Conservation (phyloP, 2,113 vertebrate genomes). For the Semicossyphus pulcher region DNA sequence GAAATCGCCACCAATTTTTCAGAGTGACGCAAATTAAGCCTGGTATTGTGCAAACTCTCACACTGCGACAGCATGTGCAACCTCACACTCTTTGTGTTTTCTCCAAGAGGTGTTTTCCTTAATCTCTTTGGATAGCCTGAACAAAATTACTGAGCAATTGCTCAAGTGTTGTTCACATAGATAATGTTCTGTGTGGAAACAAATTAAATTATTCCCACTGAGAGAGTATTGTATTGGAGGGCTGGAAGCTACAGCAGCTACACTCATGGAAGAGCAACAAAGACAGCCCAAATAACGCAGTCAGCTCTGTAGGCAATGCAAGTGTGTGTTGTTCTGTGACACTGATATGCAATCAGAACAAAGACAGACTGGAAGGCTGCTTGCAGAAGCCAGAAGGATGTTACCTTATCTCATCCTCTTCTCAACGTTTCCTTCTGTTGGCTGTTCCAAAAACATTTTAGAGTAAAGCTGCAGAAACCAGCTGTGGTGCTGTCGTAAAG, state of each 20-base stretch:
- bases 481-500: constrained; percentile 11
- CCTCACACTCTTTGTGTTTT: constrained; percentile 15
- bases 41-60: constrained; percentile 20
- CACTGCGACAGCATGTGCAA: not conserved
- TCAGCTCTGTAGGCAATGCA: constrained; percentile 46
- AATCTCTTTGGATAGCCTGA: constrained; percentile 57
- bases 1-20: constrained; percentile 65
- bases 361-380: constrained; percentile 43
- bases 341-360: constrained; percentile 63
- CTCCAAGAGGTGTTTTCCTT: constrained; percentile 50
- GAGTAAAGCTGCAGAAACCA: constrained; percentile 27
- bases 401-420: constrained; percentile 60
- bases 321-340: constrained; percentile 63
- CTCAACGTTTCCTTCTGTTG: constrained; percentile 37
- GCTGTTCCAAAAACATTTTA: constrained; percentile 21
- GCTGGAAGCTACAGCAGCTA: constrained; percentile 33
- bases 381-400: constrained; percentile 30
- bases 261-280: constrained; percentile 48
- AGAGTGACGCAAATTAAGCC: constrained; percentile 48
- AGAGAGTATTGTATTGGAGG: constrained; percentile 50
- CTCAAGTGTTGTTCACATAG: constrained; percentile 61
- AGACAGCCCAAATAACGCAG: constrained; percentile 33
- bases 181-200: constrained; percentile 62
- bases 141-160: constrained; percentile 62
- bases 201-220: constrained; percentile 68